Evolutionary conservation across 2,113 vertebrate species (phyloP).

Genomic region (Ceratotherium simum): DNA sequence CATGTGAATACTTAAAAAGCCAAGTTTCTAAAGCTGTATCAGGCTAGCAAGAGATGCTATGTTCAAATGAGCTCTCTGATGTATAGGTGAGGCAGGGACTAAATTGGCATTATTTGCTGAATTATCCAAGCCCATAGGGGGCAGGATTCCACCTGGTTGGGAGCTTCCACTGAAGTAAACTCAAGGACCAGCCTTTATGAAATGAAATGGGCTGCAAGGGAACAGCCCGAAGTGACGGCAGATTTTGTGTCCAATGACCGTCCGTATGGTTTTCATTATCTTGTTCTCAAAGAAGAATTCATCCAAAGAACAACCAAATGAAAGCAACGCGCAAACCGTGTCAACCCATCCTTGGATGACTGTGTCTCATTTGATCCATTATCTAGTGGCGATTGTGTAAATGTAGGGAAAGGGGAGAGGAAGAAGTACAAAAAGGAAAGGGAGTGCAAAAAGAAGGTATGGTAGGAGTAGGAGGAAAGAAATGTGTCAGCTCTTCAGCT

Average conservation of each 20-base stretch:
- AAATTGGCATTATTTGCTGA: neutral
- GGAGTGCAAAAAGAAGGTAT: neutral
- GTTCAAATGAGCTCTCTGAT: constrained; percentile 18
- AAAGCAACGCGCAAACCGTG: constrained; percentile 73
- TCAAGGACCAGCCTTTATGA: constrained; percentile 33
- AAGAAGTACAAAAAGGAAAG: neutral
- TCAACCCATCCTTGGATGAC: constrained; percentile 73
- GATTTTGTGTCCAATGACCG: constrained; percentile 71
- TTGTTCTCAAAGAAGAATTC: constrained; percentile 75
- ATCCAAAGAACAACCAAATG: constrained; percentile 80
- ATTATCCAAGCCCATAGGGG: constrained; percentile 69
- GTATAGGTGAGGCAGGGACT: neutral
- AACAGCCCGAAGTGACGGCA: constrained; percentile 72
- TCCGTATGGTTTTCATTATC: constrained; percentile 78
- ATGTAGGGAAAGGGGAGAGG: neutral
- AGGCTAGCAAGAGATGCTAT: neutral
- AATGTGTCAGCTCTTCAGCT: constrained; percentile 71
- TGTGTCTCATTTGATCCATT: constrained; percentile 50
- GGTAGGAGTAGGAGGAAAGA: constrained; percentile 32
- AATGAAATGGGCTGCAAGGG: constrained; percentile 58
- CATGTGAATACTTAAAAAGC: neutral
- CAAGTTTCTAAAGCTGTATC: neutral
- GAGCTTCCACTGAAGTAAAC: neutral
- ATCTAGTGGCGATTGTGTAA: constrained; percentile 26
- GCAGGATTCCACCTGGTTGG: constrained; percentile 74